Evolutionary conservation across 2,113 vertebrate species (phyloP).

Genomic region (Platichthys flesus): DNA sequence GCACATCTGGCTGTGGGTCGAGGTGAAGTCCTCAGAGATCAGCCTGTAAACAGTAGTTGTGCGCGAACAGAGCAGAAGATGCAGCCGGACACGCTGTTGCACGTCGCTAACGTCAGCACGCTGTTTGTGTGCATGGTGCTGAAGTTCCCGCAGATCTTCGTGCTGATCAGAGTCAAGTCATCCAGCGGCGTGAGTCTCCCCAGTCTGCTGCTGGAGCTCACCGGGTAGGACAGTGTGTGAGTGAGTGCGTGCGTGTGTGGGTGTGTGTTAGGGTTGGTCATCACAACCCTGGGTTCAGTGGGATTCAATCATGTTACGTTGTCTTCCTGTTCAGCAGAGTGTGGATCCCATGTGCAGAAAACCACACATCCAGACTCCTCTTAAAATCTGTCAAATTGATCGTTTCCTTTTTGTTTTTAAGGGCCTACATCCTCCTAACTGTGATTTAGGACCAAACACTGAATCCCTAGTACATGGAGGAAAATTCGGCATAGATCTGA

Average conservation of each 20-base stretch:
- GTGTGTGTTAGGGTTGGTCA: too few species aligned
- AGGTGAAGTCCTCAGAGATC: neutral
- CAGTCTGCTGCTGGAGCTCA: slow-evolving; percentile 89
- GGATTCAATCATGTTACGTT: too few species aligned
- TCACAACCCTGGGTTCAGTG: too few species aligned
- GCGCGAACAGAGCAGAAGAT: slow-evolving; percentile 39
- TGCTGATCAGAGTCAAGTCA: slow-evolving; percentile 83
- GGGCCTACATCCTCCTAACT: neutral
- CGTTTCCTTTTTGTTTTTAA: neutral
- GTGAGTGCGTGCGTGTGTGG: too few species aligned
- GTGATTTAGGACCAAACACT: fast-evolving
- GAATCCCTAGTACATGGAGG: fast-evolving
- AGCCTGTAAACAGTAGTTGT: too few species aligned
- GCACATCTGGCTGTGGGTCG: neutral
- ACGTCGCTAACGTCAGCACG: slow-evolving; percentile 87
- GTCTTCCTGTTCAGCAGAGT: too few species aligned
- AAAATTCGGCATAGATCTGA: neutral
- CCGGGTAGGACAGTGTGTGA: slow-evolving; percentile 79
- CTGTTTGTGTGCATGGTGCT: slow-evolving; percentile 87
- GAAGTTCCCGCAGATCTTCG: slow-evolving; percentile 91
- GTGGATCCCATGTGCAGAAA: neutral
- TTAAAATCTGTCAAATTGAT: neutral
- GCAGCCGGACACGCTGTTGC: slow-evolving; percentile 68
- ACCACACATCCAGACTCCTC: neutral
- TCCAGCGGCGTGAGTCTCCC: slow-evolving; percentile 86